Evolutionary conservation across 2,113 vertebrate genomes (phyloP), one percentile per base, ranked within the genome.

Genomic region (Pogonocichla stellata): DNA sequence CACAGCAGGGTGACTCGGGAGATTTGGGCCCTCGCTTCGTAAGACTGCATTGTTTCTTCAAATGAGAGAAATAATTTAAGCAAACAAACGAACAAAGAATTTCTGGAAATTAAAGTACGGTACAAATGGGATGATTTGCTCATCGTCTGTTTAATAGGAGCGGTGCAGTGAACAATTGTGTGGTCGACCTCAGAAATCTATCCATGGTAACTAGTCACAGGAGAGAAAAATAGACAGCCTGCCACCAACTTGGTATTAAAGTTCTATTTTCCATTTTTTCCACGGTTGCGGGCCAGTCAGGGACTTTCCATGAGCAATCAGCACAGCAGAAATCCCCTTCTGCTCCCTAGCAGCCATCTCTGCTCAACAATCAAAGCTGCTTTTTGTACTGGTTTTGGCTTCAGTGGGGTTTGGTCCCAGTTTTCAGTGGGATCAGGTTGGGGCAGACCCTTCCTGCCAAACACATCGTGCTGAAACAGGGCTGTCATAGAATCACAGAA

Each of bases 21-120:
- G 93, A 81, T 85, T 87, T 85, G 94, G 81, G 66, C 87, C 81
- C 69, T 88, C 14, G 9, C 89, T 90, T 88, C 19, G 24, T 78
- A 75, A 93, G 84, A 4, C 80, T 65, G 74, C 90, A 91, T 89
- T 97, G 93, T 95, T 96, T 94, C 96, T 91, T 95, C 90, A 95
- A 97, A 96, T 94, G 74, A 91, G 87, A 90, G 90, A 88, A 95
- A 96, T 94, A 95, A 96, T 94, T 95, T 96, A 96, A 94, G 93
- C 84, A 95, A 95, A 97, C 95, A 96, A 96, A 95, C 1, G 80
- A 80, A 93, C 58, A 95, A 96, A 93, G 90, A 80, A 77, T 94
- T 97, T 95, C 79, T 97, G 93, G 94, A 96, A 96, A 97, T 95
- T 91, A 77, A 90, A 95, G 78, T 53, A 80, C 19, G 3, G 81